Evolutionary conservation across 2,797 vertebrate species (phyloP).

Genomic region (Coranthus polyacanthus): DNA sequence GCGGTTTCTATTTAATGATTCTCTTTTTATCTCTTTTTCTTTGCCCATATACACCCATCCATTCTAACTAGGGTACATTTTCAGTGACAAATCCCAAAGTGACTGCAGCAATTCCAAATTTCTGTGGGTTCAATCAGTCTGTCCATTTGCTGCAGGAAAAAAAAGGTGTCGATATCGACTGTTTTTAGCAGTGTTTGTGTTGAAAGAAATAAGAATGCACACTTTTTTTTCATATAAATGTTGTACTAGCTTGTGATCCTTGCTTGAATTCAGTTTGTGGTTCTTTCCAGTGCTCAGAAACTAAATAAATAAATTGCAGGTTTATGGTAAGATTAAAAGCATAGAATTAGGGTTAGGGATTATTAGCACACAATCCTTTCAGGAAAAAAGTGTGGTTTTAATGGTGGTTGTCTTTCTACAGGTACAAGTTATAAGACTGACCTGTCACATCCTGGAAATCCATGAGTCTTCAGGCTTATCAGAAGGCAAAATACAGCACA

Average conservation of each 20-base stretch:
- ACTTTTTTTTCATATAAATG: no score
- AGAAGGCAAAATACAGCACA: neutral
- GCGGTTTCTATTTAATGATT: constrained; percentile 46
- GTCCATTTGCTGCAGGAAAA: constrained; percentile 43
- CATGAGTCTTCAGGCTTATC: neutral
- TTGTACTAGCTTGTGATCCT: no score
- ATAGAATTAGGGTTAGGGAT: neutral
- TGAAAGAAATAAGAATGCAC: constrained; percentile 6
- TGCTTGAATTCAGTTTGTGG: no score
- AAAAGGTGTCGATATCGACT: constrained; percentile 38
- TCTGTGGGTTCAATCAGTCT: constrained; percentile 53
- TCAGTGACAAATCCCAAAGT: constrained; percentile 31
- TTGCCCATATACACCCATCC: neutral
- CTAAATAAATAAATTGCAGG: neutral
- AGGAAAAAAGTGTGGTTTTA: neutral
- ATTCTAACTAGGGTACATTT: constrained; percentile 30
- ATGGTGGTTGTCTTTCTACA: neutral
- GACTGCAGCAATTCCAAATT: constrained; percentile 50
- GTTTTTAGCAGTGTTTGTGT: constrained; percentile 33
- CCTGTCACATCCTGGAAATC: neutral
- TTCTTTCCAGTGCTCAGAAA: neutral
- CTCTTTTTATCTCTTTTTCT: constrained; percentile 41
- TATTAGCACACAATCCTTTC: neutral
- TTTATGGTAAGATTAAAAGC: constrained; percentile 9
- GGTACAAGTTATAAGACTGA: neutral